These are phyloP conservation scores for Epinephelus moara DNA, from an alignment of 2,113 vertebrate species.

Conservation along the genomic window DNA sequence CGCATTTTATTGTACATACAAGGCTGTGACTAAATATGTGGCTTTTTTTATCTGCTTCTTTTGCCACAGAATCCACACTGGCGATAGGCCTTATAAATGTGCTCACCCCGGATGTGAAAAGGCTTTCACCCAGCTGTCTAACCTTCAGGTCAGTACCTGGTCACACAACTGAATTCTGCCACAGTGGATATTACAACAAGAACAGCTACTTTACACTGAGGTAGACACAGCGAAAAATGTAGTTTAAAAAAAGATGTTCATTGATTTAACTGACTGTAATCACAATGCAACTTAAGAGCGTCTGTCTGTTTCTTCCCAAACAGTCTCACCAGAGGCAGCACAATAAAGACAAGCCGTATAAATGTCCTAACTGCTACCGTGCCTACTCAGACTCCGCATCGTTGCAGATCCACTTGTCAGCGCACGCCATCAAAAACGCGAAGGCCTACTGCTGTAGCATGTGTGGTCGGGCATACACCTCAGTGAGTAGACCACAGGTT, in stretches of 20 bases:
- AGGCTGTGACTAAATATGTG: not conserved
- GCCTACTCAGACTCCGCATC: conserved; percentile 98
- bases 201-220: not conserved
- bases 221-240: not conserved
- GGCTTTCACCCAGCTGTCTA: conserved; percentile 87
- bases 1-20: no score
- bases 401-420: conserved; percentile 98
- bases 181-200: not conserved
- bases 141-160: conserved; percentile 82
- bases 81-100: conserved; percentile 88
- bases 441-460: conserved; percentile 99
- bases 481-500: conserved; percentile 86
- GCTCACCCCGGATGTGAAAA: conserved; percentile 88
- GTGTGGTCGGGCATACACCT: conserved; percentile 98
- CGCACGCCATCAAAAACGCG: conserved; percentile 97
- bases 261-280: not conserved
- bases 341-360: conserved; percentile 99
- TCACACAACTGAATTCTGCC: not conserved
- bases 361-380: conserved; percentile 99
- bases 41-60: not conserved
- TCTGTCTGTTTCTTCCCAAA: not conserved
- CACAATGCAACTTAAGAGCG: not conserved
- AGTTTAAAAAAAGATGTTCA: not conserved
- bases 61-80: conserved; percentile 85
- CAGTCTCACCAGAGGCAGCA: conserved; percentile 99